These are phyloP conservation scores for Lemur catta DNA, from an alignment of 2,797 vertebrate genomes.

Conservation along the genomic window DNA sequence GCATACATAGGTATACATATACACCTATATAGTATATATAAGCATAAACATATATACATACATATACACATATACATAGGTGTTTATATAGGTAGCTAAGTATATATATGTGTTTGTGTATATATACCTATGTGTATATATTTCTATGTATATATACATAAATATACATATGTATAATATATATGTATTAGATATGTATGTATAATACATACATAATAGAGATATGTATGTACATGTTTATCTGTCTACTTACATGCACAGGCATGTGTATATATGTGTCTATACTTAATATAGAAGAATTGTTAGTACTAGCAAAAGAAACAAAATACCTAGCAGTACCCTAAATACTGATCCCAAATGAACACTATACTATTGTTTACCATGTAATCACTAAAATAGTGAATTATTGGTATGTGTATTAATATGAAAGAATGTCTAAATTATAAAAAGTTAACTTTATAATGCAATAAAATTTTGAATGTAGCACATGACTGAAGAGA, in stretches of 20 bases:
- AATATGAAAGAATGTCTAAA: not conserved
- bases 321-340: not conserved
- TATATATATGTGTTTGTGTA: not conserved
- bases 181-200: too few relatives aligned
- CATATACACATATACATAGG: not conserved
- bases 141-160: not conserved
- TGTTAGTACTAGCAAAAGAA: not conserved
- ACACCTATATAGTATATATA: not conserved
- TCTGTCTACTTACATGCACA: not conserved
- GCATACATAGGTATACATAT: not conserved
- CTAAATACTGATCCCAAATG: not conserved
- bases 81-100: not conserved
- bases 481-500: not conserved
- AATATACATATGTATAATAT: too few relatives aligned
- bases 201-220: not conserved
- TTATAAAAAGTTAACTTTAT: not conserved
- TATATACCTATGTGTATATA: not conserved
- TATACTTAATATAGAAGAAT: not conserved
- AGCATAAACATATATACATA: not conserved
- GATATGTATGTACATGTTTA: too few relatives aligned
- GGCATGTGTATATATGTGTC: not conserved
- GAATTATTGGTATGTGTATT: not conserved
- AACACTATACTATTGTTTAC: not conserved
- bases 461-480: not conserved
- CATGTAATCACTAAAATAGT: not conserved